phyloP scores from a whole-genome alignment of 2,888 invertebrate species.

The Deilephila porcellus region DNA sequence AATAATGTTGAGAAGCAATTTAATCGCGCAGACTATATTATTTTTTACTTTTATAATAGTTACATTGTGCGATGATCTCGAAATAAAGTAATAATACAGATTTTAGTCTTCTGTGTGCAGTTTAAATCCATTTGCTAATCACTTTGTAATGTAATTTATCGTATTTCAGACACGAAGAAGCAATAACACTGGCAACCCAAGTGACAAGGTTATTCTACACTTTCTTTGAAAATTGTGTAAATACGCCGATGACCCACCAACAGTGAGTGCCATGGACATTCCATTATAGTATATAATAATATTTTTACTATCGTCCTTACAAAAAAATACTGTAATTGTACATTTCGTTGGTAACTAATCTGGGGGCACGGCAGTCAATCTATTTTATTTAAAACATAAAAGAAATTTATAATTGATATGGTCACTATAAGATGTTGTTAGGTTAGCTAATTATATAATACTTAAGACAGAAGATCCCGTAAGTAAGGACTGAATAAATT shows the following conservation, averaged over 20 bases:
- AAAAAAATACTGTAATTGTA: no score
- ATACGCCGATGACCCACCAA: constrained; percentile 53
- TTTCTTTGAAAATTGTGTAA: constrained; percentile 48
- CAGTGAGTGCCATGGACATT: constrained; percentile 49
- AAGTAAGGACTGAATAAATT: no score
- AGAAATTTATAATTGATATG: no score
- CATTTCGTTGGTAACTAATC: no score
- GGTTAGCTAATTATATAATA: no score
- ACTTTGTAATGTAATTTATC: no score
- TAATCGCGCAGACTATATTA: neutral
- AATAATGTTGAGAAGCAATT: neutral
- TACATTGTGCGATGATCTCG: constrained; percentile 2
- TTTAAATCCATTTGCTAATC: neutral
- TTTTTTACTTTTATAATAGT: constrained; percentile 7
- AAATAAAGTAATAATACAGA: constrained; percentile 7
- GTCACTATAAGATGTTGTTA: no score
- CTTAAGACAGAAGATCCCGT: no score
- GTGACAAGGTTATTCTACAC: constrained; percentile 35
- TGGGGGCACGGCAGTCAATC: no score
- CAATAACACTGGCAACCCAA: constrained; percentile 14
- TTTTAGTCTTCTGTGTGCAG: neutral
- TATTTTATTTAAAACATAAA: no score
- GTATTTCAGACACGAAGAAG: constrained; percentile 37
- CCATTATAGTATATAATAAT: neutral
- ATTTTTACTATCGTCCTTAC: neutral